Conservation (phyloP, 1,140 invertebrate genomes). For the Orchestia grillus region DNA sequence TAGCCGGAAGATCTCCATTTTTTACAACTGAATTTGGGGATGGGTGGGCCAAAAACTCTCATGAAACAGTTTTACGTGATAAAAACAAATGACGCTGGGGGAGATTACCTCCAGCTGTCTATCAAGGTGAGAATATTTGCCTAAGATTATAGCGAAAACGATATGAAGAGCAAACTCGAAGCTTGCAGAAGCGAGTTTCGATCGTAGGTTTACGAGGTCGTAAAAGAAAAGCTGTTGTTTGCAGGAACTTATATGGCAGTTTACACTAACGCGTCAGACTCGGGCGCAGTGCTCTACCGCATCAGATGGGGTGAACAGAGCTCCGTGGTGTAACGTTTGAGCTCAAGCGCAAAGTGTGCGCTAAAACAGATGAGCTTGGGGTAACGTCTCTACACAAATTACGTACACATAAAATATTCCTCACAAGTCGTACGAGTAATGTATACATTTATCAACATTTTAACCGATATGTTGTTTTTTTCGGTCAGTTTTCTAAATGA, state of each 20-base stretch:
- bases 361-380: neutral
- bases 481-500: no score
- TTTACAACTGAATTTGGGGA: neutral
- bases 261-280: neutral
- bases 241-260: slow-evolving; percentile 42
- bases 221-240: slow-evolving; percentile 48
- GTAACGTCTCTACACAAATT: neutral
- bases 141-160: neutral
- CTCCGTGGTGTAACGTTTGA: neutral
- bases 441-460: neutral
- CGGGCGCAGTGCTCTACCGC: neutral
- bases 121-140: neutral
- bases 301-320: neutral
- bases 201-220: slow-evolving; percentile 16
- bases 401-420: neutral
- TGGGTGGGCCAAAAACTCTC: neutral
- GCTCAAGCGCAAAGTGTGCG: neutral
- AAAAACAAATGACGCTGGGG: neutral
- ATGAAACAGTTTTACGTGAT: neutral
- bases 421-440: neutral
- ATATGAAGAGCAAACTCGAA: neutral
- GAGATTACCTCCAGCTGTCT: neutral
- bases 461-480: neutral
- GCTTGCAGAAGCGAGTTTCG: slow-evolving; percentile 45
- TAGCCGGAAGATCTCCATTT: neutral